phyloP scores from a whole-genome alignment of 2,113 vertebrate genomes.

The Hemiprocne comata region DNA sequence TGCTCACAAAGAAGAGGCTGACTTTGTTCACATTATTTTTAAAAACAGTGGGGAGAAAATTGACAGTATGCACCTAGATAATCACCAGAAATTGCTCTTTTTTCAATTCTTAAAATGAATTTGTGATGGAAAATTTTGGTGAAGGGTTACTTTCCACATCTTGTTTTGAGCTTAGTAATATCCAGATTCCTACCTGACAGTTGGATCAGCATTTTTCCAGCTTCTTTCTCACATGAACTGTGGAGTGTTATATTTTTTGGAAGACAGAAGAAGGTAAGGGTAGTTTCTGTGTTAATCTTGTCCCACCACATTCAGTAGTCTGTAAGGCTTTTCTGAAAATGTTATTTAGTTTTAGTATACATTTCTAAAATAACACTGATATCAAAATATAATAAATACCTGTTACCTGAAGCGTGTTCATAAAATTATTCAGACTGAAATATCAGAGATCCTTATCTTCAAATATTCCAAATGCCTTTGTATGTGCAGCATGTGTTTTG shows the following conservation, averaged over 20 bases:
- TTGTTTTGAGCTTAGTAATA: neutral
- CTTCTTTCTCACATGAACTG: neutral
- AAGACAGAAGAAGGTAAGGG: neutral
- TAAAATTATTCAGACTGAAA: neutral
- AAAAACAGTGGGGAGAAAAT: neutral
- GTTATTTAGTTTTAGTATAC: neutral
- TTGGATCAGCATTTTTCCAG: neutral
- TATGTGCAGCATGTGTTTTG: neutral
- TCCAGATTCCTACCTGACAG: neutral
- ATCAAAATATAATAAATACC: neutral
- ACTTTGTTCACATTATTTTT: neutral
- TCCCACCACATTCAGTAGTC: neutral
- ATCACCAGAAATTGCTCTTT: neutral
- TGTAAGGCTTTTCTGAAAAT: neutral
- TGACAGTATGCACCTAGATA: neutral
- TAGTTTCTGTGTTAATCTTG: neutral
- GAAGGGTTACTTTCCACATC: neutral
- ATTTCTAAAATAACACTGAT: neutral
- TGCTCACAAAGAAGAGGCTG: neutral
- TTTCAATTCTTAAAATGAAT: neutral
- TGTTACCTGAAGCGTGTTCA: neutral
- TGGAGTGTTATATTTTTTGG: neutral
- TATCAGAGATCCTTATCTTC: neutral
- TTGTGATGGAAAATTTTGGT: neutral
- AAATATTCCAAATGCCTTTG: neutral